Conservation (phyloP, 2,113 vertebrate species). For the Uria lomvia region DNA sequence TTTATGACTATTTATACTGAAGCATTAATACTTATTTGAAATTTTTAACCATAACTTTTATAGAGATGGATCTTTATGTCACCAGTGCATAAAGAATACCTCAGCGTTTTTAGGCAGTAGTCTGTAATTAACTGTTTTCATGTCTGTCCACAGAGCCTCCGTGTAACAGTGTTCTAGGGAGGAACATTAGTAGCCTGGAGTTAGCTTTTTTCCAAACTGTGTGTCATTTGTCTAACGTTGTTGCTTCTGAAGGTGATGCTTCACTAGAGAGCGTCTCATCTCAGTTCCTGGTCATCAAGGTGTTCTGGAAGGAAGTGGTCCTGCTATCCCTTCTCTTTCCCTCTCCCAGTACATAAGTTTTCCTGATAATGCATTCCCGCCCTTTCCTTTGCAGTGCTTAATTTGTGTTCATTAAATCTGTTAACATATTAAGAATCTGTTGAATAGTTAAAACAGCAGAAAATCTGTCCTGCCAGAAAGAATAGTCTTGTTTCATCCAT, state of each 20-base stretch:
- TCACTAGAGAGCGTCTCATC: background rate
- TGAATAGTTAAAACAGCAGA: background rate
- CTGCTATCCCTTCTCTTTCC: background rate
- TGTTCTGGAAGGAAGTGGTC: background rate
- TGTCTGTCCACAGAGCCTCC: background rate
- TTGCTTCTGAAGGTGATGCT: background rate
- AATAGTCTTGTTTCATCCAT: background rate
- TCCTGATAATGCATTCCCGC: background rate
- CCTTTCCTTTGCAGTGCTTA: background rate
- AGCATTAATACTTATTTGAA: background rate
- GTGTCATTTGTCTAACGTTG: background rate
- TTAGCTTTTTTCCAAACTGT: background rate
- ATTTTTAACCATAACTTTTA: background rate
- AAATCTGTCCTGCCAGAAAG: background rate
- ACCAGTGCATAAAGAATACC: background rate
- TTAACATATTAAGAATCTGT: background rate
- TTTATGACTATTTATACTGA: background rate
- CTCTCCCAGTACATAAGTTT: rapidly evolving
- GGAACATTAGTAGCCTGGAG: background rate
- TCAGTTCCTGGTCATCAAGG: background rate
- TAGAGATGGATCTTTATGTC: background rate
- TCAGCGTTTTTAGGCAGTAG: background rate
- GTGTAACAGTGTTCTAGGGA: background rate
- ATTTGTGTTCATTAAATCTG: background rate
- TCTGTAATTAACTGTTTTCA: background rate